Conservation (phyloP, 1,140 invertebrate species). For the Drosophila pseudoobscura region DNA sequence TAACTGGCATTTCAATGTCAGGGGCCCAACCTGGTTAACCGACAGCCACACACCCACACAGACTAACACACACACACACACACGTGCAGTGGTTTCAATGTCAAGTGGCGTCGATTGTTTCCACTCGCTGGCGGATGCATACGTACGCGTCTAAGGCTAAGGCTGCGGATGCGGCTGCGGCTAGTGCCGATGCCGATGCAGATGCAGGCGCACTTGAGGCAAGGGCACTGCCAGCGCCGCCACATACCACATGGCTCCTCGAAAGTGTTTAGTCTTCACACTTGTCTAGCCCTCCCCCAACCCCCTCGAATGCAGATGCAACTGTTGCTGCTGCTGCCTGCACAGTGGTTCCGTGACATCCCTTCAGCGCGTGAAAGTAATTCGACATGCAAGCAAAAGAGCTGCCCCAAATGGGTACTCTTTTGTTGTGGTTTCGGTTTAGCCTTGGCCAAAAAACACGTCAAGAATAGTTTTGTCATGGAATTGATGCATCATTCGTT, state of each 20-base stretch:
- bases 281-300: slow-evolving; percentile 9
- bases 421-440: slow-evolving; percentile 1
- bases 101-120: slow-evolving; percentile 55
- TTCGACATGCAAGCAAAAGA: slow-evolving; percentile 13
- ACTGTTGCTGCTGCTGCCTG: slow-evolving; percentile 46
- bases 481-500: slow-evolving; percentile 11
- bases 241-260: slow-evolving; percentile 40
- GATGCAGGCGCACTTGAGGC: slow-evolving; percentile 16
- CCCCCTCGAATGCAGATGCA: slow-evolving; percentile 29
- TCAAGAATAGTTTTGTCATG: slow-evolving; percentile 18
- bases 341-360: slow-evolving; percentile 24
- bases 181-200: slow-evolving; percentile 10
- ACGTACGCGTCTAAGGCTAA: slow-evolving; percentile 24
- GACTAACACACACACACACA: slow-evolving; percentile 8
- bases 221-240: slow-evolving; percentile 3
- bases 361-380: not conserved
- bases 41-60: slow-evolving; percentile 1
- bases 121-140: slow-evolving; percentile 47
- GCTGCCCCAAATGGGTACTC: slow-evolving; percentile 5
- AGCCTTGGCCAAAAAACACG: slow-evolving; percentile 19
- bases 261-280: slow-evolving; percentile 50
- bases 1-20: slow-evolving; percentile 68
- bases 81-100: slow-evolving; percentile 66
- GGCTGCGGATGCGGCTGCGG: slow-evolving; percentile 15
- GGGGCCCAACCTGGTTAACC: slow-evolving; percentile 37